Evolutionary conservation across 1,140 invertebrate genomes (phyloP).

Genomic region (Nasonia vitripennis): DNA sequence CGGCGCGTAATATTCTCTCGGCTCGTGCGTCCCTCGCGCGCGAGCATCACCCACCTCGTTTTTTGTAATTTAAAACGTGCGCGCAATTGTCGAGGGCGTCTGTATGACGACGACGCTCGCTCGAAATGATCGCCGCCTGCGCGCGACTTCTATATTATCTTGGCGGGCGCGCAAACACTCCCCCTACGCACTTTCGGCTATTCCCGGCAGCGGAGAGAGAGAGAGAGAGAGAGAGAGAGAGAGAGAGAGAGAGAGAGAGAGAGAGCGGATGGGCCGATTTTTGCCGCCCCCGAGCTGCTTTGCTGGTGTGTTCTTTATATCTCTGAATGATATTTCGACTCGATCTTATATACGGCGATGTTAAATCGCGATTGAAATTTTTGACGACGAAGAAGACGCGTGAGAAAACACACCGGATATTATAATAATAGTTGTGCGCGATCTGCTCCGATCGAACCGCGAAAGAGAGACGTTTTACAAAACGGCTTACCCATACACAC

Average conservation of each 20-base stretch:
- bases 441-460: too few relatives aligned
- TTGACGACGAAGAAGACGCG: too few relatives aligned
- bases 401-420: too few relatives aligned
- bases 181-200: conserved; percentile 4
- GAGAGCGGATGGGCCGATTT: not conserved
- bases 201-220: not conserved
- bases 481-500: not conserved
- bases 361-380: too few relatives aligned
- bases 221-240: not conserved
- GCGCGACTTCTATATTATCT: too few relatives aligned
- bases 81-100: conserved; percentile 12
- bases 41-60: not conserved
- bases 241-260: too few relatives aligned
- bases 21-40: not conserved
- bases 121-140: not conserved
- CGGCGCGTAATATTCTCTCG: not conserved
- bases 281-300: not conserved
- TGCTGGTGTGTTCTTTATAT: not conserved
- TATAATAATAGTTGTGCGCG: too few relatives aligned
- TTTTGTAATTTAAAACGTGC: conserved; percentile 6
- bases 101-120: not conserved
- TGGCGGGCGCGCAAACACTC: not conserved
- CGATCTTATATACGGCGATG: too few relatives aligned
- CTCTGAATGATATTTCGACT: not conserved
- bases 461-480: not conserved